Conservation (phyloP, 2,888 invertebrate genomes). For the Heptascelio sp. region DNA sequence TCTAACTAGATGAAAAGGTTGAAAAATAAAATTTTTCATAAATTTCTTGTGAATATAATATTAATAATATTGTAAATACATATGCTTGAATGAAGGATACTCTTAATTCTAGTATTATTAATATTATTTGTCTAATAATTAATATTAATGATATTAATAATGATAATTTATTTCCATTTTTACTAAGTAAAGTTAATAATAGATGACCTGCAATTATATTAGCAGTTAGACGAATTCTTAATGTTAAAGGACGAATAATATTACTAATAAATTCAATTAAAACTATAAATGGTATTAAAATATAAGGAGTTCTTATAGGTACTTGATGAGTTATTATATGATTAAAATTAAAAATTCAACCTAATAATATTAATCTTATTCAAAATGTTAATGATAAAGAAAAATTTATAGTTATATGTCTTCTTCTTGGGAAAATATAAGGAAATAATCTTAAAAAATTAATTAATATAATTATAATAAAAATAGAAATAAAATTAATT, state of each 20-base stretch:
- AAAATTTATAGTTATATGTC: constrained; percentile 88
- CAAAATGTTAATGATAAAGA: constrained; percentile 88
- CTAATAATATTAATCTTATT: constrained; percentile 88
- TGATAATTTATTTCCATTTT: constrained; percentile 83
- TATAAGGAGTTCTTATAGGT: constrained; percentile 88
- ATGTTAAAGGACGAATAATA: constrained; percentile 90
- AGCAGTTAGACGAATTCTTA: constrained; percentile 91
- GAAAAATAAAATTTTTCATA: constrained; percentile 80
- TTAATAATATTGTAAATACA: constrained; percentile 89
- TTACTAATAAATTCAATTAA: constrained; percentile 93
- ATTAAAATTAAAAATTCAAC: constrained; percentile 87
- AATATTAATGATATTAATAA: constrained; percentile 72
- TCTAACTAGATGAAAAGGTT: constrained; percentile 87
- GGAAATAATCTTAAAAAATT: constrained; percentile 91
- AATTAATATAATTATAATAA: constrained; percentile 88
- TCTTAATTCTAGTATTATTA: constrained; percentile 87
- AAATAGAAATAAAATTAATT: constrained; percentile 86
- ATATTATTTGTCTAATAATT: constrained; percentile 85
- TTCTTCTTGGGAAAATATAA: constrained; percentile 90
- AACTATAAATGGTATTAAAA: constrained; percentile 91
- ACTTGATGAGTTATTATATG: constrained; percentile 90
- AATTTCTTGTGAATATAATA: constrained; percentile 90
- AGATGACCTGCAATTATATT: constrained; percentile 93
- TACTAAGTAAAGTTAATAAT: constrained; percentile 88
- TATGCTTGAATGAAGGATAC: constrained; percentile 90